Conservation (phyloP, 2,797 vertebrate species). For the Argyrosomus regius region DNA sequence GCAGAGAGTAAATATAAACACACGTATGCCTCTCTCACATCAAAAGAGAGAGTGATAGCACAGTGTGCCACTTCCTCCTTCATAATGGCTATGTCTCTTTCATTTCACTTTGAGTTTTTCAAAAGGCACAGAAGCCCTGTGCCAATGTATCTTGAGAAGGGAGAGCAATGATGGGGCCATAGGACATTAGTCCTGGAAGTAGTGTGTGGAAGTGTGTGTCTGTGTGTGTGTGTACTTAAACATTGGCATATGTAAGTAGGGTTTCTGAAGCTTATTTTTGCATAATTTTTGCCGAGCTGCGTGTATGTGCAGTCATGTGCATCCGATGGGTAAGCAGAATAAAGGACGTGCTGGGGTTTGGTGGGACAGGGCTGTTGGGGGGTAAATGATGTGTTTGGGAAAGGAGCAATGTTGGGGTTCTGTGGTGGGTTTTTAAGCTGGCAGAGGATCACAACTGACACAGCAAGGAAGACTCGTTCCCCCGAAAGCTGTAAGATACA, state of each 20-base stretch:
- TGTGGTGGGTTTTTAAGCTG: constrained; percentile 39
- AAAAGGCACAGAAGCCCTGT: constrained; percentile 35
- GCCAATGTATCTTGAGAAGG: constrained; percentile 43
- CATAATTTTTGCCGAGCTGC: constrained; percentile 28
- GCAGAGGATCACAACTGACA: constrained; percentile 53
- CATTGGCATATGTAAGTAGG: constrained; percentile 20
- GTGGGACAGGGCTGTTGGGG: constrained; percentile 33
- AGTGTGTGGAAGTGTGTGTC: constrained; percentile 14
- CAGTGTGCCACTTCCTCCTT: constrained; percentile 26
- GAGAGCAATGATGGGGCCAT: constrained; percentile 28
- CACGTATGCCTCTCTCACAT: constrained; percentile 18
- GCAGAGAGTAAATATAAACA: constrained; percentile 29
- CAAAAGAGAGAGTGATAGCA: constrained; percentile 20
- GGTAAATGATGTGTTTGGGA: constrained; percentile 69
- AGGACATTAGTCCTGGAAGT: constrained; percentile 40
- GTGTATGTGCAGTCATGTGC: constrained; percentile 39
- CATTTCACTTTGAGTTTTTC: constrained; percentile 35
- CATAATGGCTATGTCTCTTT: constrained; percentile 37
- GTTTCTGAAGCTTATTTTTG: constrained; percentile 34
- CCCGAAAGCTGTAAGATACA: constrained; percentile 59
- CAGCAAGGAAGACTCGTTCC: constrained; percentile 43
- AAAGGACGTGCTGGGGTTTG: constrained; percentile 52
- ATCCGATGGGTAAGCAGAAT: constrained; percentile 57
- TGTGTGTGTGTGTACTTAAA: constrained; percentile 3
- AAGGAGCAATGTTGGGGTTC: constrained; percentile 52